Percentiles rank a stretch among this genome's conserved stretches.
These are phyloP conservation scores for Anas georgica DNA, from an alignment of 2,797 vertebrate species.

Conservation along the genomic window DNA sequence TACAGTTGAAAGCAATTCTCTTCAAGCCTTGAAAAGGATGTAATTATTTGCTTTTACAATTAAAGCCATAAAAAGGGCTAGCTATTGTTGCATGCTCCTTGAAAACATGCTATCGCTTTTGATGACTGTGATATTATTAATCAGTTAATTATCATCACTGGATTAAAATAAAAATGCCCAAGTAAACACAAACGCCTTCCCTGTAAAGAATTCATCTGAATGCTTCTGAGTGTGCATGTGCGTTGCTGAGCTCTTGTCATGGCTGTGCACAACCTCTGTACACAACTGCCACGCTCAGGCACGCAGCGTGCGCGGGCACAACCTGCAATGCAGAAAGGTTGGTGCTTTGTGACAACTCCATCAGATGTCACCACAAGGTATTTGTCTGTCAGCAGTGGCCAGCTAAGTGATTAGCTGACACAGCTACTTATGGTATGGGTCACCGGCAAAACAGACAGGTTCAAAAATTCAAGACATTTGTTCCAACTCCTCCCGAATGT, in stretches of 20 bases:
- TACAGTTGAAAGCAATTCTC: conserved; percentile 65
- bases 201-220: conserved; percentile 39
- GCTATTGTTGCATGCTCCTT: conserved; percentile 61
- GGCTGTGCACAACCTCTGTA: neutral
- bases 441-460: conserved; percentile 77
- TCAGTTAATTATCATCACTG: conserved; percentile 63
- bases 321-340: neutral
- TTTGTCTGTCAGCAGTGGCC: conserved; percentile 73
- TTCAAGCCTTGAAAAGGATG: conserved; percentile 50
- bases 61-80: conserved; percentile 41
- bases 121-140: conserved; percentile 68
- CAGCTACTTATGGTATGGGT: conserved; percentile 72
- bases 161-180: conserved; percentile 53
- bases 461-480: conserved; percentile 74
- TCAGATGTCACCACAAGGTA: conserved; percentile 60
- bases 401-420: conserved; percentile 73
- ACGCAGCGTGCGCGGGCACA: neutral
- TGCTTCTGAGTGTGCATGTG: neutral
- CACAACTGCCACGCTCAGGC: neutral
- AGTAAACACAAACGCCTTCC: conserved; percentile 51
- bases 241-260: neutral
- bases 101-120: conserved; percentile 59
- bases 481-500: conserved; percentile 63
- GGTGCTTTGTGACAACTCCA: conserved; percentile 1
- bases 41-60: conserved; percentile 75